phyloP scores from a whole-genome alignment of 2,888 invertebrate genomes.

The Miltochrista miniata region DNA sequence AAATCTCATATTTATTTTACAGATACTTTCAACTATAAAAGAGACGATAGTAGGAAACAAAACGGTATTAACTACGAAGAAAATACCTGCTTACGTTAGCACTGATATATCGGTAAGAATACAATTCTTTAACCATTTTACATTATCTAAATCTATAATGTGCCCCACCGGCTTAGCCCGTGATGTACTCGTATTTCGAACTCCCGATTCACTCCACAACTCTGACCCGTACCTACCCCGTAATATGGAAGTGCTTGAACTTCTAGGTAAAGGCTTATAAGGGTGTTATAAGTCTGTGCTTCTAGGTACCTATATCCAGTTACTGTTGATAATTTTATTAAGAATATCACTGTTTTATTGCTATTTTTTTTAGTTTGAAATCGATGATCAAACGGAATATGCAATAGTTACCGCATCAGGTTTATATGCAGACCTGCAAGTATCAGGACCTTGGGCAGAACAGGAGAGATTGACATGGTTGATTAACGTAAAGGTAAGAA shows the following conservation, averaged over 20 bases:
- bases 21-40: conserved; percentile 21
- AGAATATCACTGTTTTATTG: too few relatives aligned
- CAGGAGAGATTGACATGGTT: conserved; percentile 15
- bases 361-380: conserved; percentile 19
- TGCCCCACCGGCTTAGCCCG: too few relatives aligned
- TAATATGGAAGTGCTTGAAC: too few relatives aligned
- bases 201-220: too few relatives aligned
- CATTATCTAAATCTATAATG: too few relatives aligned
- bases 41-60: conserved; percentile 26
- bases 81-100: conserved; percentile 2
- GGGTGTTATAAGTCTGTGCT: too few relatives aligned
- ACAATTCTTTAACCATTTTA: background rate
- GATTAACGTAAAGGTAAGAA: conserved; percentile 24
- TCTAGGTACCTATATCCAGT: too few relatives aligned
- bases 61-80: conserved; percentile 5
- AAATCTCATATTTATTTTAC: background rate
- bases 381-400: conserved; percentile 32
- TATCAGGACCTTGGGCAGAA: conserved; percentile 10
- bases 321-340: background rate
- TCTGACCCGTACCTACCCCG: too few relatives aligned
- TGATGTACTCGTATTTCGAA: too few relatives aligned
- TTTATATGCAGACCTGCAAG: conserved; percentile 3
- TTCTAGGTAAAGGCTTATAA: too few relatives aligned
- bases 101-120: conserved; percentile 20
- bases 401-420: conserved; percentile 29